phyloP scores from a whole-genome alignment of 2,113 vertebrate genomes.

The Bujurquina vittata region DNA sequence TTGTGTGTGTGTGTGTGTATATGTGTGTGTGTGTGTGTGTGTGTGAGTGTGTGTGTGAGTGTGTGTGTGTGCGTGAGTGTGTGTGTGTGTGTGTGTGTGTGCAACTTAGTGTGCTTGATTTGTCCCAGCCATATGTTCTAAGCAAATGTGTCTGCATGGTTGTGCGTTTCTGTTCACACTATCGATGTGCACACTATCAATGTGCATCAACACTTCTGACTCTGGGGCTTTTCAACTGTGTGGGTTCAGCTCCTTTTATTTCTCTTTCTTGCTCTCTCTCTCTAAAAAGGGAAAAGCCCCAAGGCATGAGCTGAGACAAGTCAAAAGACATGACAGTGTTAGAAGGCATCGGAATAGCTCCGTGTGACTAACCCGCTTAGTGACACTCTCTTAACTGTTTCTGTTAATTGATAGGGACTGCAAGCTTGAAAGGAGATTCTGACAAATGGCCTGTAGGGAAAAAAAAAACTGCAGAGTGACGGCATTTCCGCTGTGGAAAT shows the following conservation, averaged over 20 bases:
- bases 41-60: too few relatives aligned
- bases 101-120: conserved; percentile 16
- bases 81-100: not conserved
- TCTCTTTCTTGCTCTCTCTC: conserved; percentile 16
- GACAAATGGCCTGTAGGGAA: conserved; percentile 1
- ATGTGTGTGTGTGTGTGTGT: too few relatives aligned
- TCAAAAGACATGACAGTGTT: conserved; percentile 56
- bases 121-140: not conserved
- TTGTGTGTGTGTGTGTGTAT: too few relatives aligned
- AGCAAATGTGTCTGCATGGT: conserved; percentile 7
- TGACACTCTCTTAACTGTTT: conserved; percentile 51
- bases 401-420: conserved; percentile 59
- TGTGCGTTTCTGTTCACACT: conserved; percentile 21
- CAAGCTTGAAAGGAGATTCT: conserved; percentile 31
- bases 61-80: not conserved
- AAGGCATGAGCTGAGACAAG: conserved; percentile 42
- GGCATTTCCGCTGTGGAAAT: not conserved
- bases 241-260: conserved; percentile 36
- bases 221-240: conserved; percentile 29
- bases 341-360: conserved; percentile 32
- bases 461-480: not conserved
- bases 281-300: conserved; percentile 48
- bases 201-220: conserved; percentile 9
- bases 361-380: conserved; percentile 56
- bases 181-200: not conserved